A percentile compares a stretch with the other conserved stretches of the same genome.
Conservation (phyloP, 2,113 vertebrate genomes). For the Etia nguti region DNA sequence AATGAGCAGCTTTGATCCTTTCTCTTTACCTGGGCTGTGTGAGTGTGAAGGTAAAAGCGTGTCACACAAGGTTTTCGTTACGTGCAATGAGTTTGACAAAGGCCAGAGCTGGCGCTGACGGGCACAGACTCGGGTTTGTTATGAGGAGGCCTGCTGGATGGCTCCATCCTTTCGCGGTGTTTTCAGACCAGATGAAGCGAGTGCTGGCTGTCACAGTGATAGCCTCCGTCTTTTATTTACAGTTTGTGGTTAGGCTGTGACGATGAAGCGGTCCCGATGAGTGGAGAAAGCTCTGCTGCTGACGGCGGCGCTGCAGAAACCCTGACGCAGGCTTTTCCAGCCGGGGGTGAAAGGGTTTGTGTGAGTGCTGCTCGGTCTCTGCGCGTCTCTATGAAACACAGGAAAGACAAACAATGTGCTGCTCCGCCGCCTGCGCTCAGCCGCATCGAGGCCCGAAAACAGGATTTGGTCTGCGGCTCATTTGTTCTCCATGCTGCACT, state of each 20-base stretch:
- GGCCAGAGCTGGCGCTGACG: neutral
- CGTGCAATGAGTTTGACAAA: fast-evolving
- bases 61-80: neutral
- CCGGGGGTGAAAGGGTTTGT: neutral
- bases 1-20: neutral
- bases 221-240: neutral
- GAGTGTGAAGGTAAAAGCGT: neutral
- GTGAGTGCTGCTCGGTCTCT: neutral
- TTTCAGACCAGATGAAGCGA: neutral
- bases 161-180: neutral
- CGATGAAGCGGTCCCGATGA: neutral
- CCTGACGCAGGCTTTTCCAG: neutral
- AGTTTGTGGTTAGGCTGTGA: neutral
- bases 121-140: neutral
- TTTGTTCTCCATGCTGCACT: conserved; percentile 20
- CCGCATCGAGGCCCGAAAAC: neutral
- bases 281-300: neutral
- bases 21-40: neutral
- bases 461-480: neutral
- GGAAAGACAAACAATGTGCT: conserved; percentile 42
- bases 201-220: neutral
- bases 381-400: conserved; percentile 12
- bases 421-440: too few species aligned
- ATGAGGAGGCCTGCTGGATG: neutral
- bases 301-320: neutral